Conservation (phyloP, 2,113 vertebrate species). For the Mormyrus lacerda region DNA sequence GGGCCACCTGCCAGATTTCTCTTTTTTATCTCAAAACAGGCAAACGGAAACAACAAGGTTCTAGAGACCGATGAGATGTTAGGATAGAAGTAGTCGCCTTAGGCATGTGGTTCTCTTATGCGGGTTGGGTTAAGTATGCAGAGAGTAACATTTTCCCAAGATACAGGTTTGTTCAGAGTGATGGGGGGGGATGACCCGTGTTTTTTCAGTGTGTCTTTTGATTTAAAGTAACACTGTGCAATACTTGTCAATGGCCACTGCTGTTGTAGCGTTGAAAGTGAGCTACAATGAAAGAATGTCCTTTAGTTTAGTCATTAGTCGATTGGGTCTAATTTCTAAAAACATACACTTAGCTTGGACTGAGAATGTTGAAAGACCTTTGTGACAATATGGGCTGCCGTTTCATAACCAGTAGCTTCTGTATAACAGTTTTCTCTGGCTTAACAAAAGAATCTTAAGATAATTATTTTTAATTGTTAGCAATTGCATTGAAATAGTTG, state of each 20-base stretch:
- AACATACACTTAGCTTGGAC: background rate
- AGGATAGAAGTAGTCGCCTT: conserved; percentile 27
- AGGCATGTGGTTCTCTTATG: conserved; percentile 6
- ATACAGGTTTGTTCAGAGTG: conserved; percentile 19
- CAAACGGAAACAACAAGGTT: conserved; percentile 28
- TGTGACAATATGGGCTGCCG: background rate
- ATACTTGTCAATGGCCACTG: background rate
- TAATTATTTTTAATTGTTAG: background rate
- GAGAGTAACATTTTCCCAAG: conserved; percentile 25
- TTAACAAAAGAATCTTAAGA: background rate
- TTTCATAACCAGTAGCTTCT: background rate
- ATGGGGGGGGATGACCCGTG: background rate
- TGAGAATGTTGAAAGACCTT: background rate
- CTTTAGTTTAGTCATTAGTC: background rate
- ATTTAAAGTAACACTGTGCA: conserved; percentile 13
- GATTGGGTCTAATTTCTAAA: background rate
- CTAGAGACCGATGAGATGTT: conserved; percentile 16
- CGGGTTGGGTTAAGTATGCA: conserved; percentile 24
- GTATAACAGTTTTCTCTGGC: background rate
- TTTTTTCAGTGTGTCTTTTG: conserved; percentile 25
- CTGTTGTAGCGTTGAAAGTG: background rate
- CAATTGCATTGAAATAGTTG: background rate
- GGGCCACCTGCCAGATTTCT: conserved; percentile 31
- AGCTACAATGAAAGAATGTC: background rate
- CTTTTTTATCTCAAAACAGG: conserved; percentile 32